Percentiles rank a stretch among this genome's conserved stretches.
Conservation (phyloP, 2,888 invertebrate genomes). For the Athetis lepigone region DNA sequence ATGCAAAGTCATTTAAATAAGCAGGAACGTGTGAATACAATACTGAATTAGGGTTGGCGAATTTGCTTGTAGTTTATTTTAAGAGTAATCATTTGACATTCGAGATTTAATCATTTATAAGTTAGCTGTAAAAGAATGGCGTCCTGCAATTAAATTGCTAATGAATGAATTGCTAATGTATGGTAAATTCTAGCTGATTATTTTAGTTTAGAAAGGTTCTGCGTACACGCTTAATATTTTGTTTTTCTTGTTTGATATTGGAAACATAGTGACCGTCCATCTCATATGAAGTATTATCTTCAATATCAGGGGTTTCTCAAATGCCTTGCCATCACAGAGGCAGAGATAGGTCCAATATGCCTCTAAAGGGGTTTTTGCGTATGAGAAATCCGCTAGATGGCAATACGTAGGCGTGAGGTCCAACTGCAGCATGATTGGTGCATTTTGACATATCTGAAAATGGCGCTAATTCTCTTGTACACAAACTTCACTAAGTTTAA, state of each 20-base stretch:
- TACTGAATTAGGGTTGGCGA: conserved; percentile 40
- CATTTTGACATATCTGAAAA: too few species aligned
- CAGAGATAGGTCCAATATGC: too few species aligned
- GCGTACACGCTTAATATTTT: neutral
- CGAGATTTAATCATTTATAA: neutral
- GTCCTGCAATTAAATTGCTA: neutral
- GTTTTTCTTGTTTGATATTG: neutral
- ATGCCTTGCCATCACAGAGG: too few species aligned
- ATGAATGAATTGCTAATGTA: neutral
- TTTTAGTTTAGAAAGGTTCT: neutral
- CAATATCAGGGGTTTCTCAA: too few species aligned
- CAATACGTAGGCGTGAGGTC: too few species aligned
- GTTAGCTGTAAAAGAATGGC: neutral
- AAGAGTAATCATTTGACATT: neutral
- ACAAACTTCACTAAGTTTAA: too few species aligned
- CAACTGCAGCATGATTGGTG: too few species aligned
- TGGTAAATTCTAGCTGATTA: neutral
- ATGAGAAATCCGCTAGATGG: too few species aligned
- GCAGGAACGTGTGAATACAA: conserved; percentile 27
- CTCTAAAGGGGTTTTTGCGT: too few species aligned
- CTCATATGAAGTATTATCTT: too few species aligned
- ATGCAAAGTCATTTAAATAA: conserved; percentile 55
- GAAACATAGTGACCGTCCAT: too few species aligned
- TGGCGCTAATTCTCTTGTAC: too few species aligned
- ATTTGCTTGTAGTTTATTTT: neutral